A percentile compares a stretch with the other conserved stretches of the same genome.
These are phyloP conservation scores for Gulo gulo DNA, from an alignment of 2,113 vertebrate species.

Conservation along the genomic window DNA sequence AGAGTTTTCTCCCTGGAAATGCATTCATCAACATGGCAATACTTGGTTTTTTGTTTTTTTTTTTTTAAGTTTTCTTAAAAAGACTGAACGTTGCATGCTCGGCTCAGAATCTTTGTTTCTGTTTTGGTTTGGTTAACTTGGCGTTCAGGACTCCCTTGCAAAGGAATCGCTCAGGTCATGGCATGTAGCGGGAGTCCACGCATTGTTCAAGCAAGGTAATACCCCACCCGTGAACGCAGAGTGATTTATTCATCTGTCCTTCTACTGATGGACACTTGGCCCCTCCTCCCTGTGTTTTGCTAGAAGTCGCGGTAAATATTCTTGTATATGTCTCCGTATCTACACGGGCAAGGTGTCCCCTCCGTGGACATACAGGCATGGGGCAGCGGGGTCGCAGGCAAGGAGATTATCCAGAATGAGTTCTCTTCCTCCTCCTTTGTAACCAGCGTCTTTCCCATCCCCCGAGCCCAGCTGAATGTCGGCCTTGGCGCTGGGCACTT, in stretches of 20 bases:
- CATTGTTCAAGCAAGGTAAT: fast-evolving
- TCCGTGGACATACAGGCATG: fast-evolving
- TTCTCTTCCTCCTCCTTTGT: fast-evolving
- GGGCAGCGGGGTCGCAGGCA: background rate
- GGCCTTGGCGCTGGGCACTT: fast-evolving
- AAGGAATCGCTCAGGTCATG: fast-evolving
- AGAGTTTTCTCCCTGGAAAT: background rate
- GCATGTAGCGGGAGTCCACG: fast-evolving
- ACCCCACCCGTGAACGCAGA: fast-evolving
- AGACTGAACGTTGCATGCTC: background rate
- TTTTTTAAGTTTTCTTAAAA: background rate
- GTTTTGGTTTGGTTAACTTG: background rate
- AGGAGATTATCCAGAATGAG: fast-evolving
- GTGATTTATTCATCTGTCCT: background rate
- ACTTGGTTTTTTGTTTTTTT: background rate
- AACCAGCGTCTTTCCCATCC: fast-evolving
- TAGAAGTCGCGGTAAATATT: too few relatives aligned
- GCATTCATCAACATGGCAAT: background rate
- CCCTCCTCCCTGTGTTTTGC: background rate
- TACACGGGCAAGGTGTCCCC: background rate
- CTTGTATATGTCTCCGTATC: background rate
- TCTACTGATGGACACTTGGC: fast-evolving
- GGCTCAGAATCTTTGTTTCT: background rate
- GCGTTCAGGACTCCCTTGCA: too few relatives aligned
- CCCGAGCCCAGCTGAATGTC: fast-evolving